These are phyloP conservation scores for Drosophila picticornis DNA, from an alignment of 2,888 invertebrate species.

Conservation along the genomic window DNA sequence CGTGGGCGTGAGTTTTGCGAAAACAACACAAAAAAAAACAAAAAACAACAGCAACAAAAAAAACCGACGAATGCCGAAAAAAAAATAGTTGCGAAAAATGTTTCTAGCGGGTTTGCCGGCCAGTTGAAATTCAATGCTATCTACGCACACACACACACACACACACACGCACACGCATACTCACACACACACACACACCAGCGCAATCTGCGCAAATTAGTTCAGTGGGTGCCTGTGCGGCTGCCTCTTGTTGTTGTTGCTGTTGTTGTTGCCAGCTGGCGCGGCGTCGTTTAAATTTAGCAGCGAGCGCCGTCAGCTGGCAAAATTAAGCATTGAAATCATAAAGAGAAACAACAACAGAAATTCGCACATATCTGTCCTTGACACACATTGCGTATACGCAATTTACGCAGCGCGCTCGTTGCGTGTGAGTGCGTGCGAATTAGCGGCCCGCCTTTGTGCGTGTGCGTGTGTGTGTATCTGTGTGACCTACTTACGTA, in stretches of 20 bases:
- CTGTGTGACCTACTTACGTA: slow-evolving; percentile 72
- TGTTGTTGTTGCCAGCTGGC: slow-evolving; percentile 48
- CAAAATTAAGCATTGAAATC: slow-evolving; percentile 63
- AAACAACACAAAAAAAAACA: slow-evolving; percentile 24
- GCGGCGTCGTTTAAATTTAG: slow-evolving; percentile 72
- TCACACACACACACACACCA: slow-evolving; percentile 31
- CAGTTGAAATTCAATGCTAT: slow-evolving; percentile 73
- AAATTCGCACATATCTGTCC: slow-evolving; percentile 84
- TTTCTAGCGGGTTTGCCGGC: slow-evolving; percentile 67
- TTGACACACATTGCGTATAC: slow-evolving; percentile 83
- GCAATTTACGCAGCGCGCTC: slow-evolving; percentile 73
- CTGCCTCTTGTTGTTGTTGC: slow-evolving; percentile 34
- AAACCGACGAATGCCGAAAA: slow-evolving; percentile 4
- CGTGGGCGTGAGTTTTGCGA: slow-evolving; percentile 72
- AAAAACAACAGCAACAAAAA: slow-evolving; percentile 11
- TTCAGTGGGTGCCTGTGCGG: slow-evolving; percentile 74
- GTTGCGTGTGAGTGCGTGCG: slow-evolving; percentile 60
- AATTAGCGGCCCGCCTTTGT: slow-evolving; percentile 31
- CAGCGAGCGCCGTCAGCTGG: slow-evolving; percentile 43
- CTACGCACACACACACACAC: slow-evolving; percentile 54
- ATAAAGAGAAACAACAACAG: slow-evolving; percentile 44
- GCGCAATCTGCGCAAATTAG: slow-evolving; percentile 70
- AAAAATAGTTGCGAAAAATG: slow-evolving; percentile 52
- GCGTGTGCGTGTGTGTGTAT: slow-evolving; percentile 25
- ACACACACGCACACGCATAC: slow-evolving; percentile 28